Evolutionary conservation across 2,113 vertebrate species (phyloP).

Genomic region (Megalops atlanticus): DNA sequence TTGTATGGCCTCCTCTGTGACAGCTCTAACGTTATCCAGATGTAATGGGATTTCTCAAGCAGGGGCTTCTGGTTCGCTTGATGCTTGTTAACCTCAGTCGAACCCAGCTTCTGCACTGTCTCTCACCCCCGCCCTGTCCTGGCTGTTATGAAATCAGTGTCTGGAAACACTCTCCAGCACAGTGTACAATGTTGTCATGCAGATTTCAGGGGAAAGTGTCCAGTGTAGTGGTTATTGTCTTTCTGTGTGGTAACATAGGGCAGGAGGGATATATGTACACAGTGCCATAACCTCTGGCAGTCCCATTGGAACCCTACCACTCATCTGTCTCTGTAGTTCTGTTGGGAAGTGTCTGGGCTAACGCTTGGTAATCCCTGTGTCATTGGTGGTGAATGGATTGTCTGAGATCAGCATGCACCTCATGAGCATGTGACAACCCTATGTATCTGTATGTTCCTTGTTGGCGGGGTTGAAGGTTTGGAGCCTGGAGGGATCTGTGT

Average conservation of each 20-base stretch:
- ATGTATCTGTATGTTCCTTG: neutral
- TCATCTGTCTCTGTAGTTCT: neutral
- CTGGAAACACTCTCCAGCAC: neutral
- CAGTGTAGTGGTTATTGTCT: neutral
- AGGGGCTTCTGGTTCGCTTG: neutral
- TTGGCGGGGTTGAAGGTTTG: neutral
- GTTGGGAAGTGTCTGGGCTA: neutral
- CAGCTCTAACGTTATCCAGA: conserved; percentile 1
- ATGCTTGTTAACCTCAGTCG: neutral
- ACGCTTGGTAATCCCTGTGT: neutral
- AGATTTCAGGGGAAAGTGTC: neutral
- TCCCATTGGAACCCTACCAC: neutral
- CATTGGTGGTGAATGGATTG: neutral
- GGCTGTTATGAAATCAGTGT: neutral
- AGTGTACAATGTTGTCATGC: neutral
- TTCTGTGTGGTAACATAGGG: neutral
- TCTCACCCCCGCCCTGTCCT: neutral
- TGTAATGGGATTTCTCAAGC: neutral
- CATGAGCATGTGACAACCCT: neutral
- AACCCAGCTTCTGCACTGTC: neutral
- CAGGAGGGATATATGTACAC: neutral
- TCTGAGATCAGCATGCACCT: neutral
- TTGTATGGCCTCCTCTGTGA: neutral
- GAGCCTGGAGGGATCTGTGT: neutral
- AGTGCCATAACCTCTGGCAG: neutral